These are phyloP conservation scores for Poecilia gillii DNA, from an alignment of 2,797 vertebrate species.

Conservation along the genomic window DNA sequence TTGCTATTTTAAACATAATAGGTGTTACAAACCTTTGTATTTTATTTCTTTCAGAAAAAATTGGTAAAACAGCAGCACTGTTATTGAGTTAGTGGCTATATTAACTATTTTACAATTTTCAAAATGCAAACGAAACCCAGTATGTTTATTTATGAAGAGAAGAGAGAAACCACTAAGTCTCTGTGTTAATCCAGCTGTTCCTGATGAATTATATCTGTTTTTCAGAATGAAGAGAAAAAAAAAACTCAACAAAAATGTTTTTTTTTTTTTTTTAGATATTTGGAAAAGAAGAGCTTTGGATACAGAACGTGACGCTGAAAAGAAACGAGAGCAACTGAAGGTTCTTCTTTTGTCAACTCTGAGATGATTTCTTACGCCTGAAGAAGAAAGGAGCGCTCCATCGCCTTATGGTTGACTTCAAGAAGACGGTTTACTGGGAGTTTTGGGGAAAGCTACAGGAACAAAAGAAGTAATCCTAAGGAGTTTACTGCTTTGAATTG, in stretches of 20 bases:
- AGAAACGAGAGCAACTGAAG: conserved; percentile 20
- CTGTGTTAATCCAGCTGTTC: neutral
- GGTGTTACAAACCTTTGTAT: neutral
- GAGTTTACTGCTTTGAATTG: conserved; percentile 2
- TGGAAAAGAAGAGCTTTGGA: conserved; percentile 24
- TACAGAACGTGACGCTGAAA: conserved; percentile 25
- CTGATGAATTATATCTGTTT: neutral
- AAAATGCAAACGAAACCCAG: neutral
- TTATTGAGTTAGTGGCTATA: neutral
- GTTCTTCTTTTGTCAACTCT: conserved; percentile 26
- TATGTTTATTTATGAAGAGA: neutral
- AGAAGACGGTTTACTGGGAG: neutral
- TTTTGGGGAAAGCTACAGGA: conserved; percentile 7
- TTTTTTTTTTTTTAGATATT: conserved; percentile 51
- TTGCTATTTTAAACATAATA: neutral
- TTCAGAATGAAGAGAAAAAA: neutral
- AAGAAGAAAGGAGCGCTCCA: conserved; percentile 3
- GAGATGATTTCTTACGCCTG: conserved; percentile 20
- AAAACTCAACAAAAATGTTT: too few species aligned
- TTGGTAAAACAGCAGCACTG: neutral
- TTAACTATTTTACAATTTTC: neutral
- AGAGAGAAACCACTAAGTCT: neutral
- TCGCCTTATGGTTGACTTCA: conserved; percentile 2
- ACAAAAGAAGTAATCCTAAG: conserved; percentile 18
- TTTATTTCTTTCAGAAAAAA: neutral